Evolutionary conservation across 2,888 invertebrate genomes (phyloP), one percentile per base, ranked within the genome.

Genomic region (Trachelus stipa): DNA sequence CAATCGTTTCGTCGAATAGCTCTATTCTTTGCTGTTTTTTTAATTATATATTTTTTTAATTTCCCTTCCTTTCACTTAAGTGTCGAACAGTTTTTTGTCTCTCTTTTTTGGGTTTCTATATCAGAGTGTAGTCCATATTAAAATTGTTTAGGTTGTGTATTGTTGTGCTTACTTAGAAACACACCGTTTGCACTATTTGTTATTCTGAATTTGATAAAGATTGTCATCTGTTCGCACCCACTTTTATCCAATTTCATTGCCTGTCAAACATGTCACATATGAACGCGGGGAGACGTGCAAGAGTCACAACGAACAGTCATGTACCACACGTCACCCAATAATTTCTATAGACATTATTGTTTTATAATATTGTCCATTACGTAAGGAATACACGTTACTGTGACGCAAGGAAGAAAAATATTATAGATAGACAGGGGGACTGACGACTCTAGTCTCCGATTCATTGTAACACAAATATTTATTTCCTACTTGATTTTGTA

Each of bases 401-500:
- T 77, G 79, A 68, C 81, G 80, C 77, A 77, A 76, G 77, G 71
- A 33, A 81, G 73, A 81, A 73, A 80, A 80, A 81, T 80, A 83
- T 83, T 83, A 83, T 83, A 82, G 81, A 82, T 84, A 83, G 77
- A 82, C 82, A 82, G 79, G 87, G 86, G 84, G 89, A 88, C 87
- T 88, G 86, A 88, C 83, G 81, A 83, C 83, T 86, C 88, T 88
- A 89, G 88, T 88, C 87, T 89, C 87, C 88, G 78, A 81, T 85
- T 84, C 82, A 86, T 87, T 86, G 83, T 89, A 87, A 82, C 80
- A 85, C 84, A 86, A 87, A 88, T 90, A 89, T 88, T 88, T 89
- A 90, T 88, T 88, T 90, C 88, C 85, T 87, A 88, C 86, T 88
- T 88, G 86, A 87, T 89, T 90, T 89, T 90, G 86, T 89, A 90